Evolutionary conservation across 1,140 invertebrate species (phyloP), one percentile per base, ranked within the genome.

Genomic region (Centruroides vittatus): DNA sequence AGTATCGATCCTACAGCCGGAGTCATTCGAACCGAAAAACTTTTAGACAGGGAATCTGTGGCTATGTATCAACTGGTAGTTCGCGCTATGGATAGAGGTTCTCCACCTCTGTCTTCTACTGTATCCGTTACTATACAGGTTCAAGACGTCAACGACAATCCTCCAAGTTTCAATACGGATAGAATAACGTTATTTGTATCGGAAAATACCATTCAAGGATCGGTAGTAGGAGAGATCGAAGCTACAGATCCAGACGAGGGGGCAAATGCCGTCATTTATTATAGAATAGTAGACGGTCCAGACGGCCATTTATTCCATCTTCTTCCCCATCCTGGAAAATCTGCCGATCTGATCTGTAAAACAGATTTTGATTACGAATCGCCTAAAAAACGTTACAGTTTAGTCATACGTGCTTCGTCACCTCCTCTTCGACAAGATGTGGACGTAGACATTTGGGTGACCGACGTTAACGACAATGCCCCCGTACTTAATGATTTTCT

Each of bases 161-260:
- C 93, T 1, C 93, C 93, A 0, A 82, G 86, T 0, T 98, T 96
- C 73, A 84, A 89, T 61, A 84, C 82, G 6, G 89, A 93, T 68
- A 86, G 86, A 67, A 84, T 97, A 5, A 81, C 83, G 0, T 80
- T 95, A 5, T 91, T 88, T 69, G 86, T 97, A 8, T 73, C 85
- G 0, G 94, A 98, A 74, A 97, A 97, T 69, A 92, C 88, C 8
- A 92, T 92, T 0, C 82, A 94, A 12, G 89, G 89, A 0, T 91
- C 91, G 0, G 88, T 86, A 0, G 88, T 97, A 0, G 92, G 90
- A 1, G 83, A 87, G 69, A 87, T 98, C 59, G 81, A 86, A 61
- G 93, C 93, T 0, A 85, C 83, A 67, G 94, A 98, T 78, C 90
- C 91, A 0, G 94, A 98, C 72, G 90, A 93, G 71, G 93, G 91